These are phyloP conservation scores for Acanthurus tractus DNA, from an alignment of 2,797 vertebrate species.

Conservation along the genomic window DNA sequence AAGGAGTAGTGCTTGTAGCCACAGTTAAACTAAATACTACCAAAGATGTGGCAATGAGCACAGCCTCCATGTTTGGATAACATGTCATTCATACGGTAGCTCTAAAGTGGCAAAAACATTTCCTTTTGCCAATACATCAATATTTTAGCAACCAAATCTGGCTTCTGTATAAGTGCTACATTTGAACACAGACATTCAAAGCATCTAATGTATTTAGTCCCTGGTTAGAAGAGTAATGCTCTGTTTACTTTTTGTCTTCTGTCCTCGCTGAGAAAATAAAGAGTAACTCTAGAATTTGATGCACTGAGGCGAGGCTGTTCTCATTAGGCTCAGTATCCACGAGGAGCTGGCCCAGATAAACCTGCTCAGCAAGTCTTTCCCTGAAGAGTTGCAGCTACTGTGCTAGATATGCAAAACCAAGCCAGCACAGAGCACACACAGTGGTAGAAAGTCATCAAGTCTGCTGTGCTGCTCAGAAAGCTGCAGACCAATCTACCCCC, in stretches of 20 bases:
- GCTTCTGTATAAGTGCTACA: background rate
- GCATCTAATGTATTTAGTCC: slow-evolving; percentile 38
- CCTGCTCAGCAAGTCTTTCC: slow-evolving; percentile 73
- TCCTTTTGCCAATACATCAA: background rate
- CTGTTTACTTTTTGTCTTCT: slow-evolving; percentile 64
- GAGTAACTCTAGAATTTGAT: slow-evolving; percentile 52
- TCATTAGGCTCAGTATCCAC: slow-evolving; percentile 74
- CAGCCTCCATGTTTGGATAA: background rate
- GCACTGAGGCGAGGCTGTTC: slow-evolving; percentile 59
- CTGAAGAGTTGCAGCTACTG: slow-evolving; percentile 73
- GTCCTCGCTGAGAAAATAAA: slow-evolving; percentile 42
- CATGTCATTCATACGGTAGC: background rate
- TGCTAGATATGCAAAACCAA: slow-evolving; percentile 75
- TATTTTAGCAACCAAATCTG: slow-evolving; percentile 33
- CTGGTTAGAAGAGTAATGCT: slow-evolving; percentile 23
- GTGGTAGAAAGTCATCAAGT: slow-evolving; percentile 56
- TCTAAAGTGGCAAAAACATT: background rate
- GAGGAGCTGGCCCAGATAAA: slow-evolving; percentile 81
- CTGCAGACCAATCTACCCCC: slow-evolving; percentile 55
- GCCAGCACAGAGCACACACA: slow-evolving; percentile 55
- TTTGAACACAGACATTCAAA: slow-evolving; percentile 16
- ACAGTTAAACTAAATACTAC: background rate
- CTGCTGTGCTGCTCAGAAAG: slow-evolving; percentile 55
- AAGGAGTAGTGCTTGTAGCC: background rate
- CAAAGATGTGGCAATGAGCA: background rate